Conservation (phyloP, 2,888 invertebrate species). For the Microctonus hyperodae region DNA sequence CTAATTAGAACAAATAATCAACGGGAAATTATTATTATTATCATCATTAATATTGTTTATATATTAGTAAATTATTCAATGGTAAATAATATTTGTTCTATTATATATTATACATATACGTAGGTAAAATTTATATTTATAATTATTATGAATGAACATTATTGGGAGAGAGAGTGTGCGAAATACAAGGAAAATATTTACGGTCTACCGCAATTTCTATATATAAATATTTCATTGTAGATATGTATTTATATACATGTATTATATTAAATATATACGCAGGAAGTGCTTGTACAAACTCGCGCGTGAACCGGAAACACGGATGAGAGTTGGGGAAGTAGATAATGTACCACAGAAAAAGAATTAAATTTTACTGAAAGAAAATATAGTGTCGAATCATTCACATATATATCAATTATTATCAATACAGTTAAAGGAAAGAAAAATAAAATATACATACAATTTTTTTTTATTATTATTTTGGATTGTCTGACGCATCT, state of each 20-base stretch:
- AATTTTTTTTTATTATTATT: background rate
- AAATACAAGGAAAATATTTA: conserved; percentile 26
- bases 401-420: no score
- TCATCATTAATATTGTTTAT: no score
- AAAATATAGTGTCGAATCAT: background rate
- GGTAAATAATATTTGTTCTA: no score
- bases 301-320: conserved; percentile 39
- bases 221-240: conserved; percentile 1
- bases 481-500: background rate
- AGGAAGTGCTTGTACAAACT: conserved; percentile 37
- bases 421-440: no score
- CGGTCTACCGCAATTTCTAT: conserved; percentile 41
- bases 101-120: no score
- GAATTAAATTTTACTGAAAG: background rate
- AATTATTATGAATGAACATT: no score
- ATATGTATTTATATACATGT: no score
- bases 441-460: no score
- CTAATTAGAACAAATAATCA: conserved; percentile 36
- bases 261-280: conserved; percentile 10
- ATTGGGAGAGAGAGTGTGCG: background rate
- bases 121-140: no score
- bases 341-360: background rate
- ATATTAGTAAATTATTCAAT: no score
- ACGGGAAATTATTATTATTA: no score
- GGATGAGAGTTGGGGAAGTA: conserved; percentile 25